Base-by-base conservation (phyloP, 2,113 vertebrate genomes). In the Phoxinus phoxinus region DNA sequence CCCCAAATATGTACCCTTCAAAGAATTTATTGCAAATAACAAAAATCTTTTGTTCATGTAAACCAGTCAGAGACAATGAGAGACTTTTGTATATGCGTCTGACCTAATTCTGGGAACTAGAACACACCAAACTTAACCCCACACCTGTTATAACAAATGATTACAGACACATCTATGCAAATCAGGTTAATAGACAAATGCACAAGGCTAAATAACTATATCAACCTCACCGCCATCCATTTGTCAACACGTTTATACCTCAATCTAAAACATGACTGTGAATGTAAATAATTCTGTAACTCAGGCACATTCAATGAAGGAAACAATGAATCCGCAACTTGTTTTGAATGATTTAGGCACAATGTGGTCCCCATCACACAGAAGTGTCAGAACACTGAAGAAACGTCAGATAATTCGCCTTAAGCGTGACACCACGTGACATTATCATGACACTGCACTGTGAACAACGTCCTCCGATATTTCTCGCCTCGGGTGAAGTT, bases 11-110 rank as follows among this genome's bases (percentile, higher is more conserved):
- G 88, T 92, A 84, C 91, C 86, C 32, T 84, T 44, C 79, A 46
- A 91, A 88, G 92, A 93, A 93, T 91, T 90, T 84, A 89, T 87
- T 79, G 87, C 89, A 93, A 93, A 90, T 84, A 91, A 90, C 76
- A 89, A 88, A 61, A 87, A 88, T 83, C 30, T 88, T 85, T 81
- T 72, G 81, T 84, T 84, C 35, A 19, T 19, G 71, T 75, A 61
- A 25, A 59, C 35, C 37, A 85, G 75, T 88, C 25, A 56, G 8
- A 80, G 69, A 69, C 80, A 71, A 82, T 51, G 46, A 82, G 25
- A 51, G 67, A 72, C 81, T 83, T 83, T 58, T 72, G 48, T 72
- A 58, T 19, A 37, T n/a, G 21, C 5, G 67, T 83, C 81, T 72
- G 80, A 71, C 41, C 79, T 48, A 25, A 71, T 82, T 82, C 80